phyloP scores from a whole-genome alignment of 2,888 invertebrate species.

The Polymixis flavicincta region DNA sequence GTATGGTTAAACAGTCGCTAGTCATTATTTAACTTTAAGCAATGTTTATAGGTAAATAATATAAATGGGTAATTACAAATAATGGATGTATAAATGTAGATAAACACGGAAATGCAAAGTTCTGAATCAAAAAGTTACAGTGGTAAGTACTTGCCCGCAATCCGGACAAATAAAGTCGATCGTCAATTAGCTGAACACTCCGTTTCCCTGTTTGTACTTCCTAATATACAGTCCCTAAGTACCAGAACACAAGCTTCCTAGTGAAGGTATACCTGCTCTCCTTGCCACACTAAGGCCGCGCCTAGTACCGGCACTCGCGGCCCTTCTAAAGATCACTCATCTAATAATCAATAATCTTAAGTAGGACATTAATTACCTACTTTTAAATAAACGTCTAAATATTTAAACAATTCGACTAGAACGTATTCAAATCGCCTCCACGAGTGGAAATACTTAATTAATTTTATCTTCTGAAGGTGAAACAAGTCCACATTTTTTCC shows the following conservation, averaged over 20 bases:
- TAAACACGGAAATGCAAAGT: no score
- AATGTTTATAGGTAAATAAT: no score
- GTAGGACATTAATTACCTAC: background rate
- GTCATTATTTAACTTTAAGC: no score
- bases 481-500: no score
- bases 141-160: no score
- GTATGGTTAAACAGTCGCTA: no score
- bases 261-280: conserved; percentile 1
- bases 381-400: background rate
- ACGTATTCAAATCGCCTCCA: no score
- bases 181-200: background rate
- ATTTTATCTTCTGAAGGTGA: no score
- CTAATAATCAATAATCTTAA: background rate
- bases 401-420: background rate
- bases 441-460: no score
- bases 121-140: no score
- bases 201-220: background rate
- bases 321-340: conserved; percentile 4
- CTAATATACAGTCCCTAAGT: background rate
- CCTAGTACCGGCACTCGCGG: background rate
- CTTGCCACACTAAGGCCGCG: conserved; percentile 24
- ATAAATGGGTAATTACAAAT: no score
- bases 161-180: background rate
- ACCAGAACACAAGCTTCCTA: background rate
- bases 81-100: no score